A percentile compares a stretch with the other conserved stretches of the same genome.
Conservation (phyloP, 2,888 invertebrate species). For the Synanthedon myopaeformis region DNA sequence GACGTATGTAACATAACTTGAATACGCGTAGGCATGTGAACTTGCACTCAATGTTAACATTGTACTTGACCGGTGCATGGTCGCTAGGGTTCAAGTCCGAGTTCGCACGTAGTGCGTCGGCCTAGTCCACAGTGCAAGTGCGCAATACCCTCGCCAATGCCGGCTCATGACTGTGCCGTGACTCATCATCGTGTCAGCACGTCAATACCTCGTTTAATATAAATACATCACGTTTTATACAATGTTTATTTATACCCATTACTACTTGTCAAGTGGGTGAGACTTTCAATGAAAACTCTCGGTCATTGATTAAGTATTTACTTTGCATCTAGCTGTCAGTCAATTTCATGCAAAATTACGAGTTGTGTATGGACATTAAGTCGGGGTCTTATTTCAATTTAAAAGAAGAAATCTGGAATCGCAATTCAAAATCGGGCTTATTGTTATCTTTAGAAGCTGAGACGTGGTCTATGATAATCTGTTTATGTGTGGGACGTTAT, state of each 20-base stretch:
- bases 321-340: background rate
- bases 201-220: conserved; percentile 47
- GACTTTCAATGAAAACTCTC: conserved; percentile 30
- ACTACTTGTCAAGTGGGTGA: conserved; percentile 23
- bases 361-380: background rate
- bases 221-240: conserved; percentile 36
- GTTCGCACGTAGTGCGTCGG: conserved; percentile 16
- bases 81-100: conserved; percentile 48
- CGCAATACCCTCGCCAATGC: conserved; percentile 24
- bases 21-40: background rate
- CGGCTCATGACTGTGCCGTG: conserved; percentile 22
- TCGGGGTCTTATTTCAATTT: background rate
- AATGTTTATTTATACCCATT: conserved; percentile 41
- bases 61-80: conserved; percentile 57
- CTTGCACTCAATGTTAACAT: conserved; percentile 13
- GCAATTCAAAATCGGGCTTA: no score
- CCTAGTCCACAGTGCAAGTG: conserved; percentile 18
- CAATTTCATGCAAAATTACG: background rate
- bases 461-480: no score
- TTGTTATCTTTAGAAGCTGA: no score
- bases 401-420: no score
- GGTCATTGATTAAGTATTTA: conserved; percentile 33
- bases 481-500: no score
- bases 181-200: conserved; percentile 49
- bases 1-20: background rate